Conservation (phyloP, 2,113 vertebrate species). For the Tringa solitaria region DNA sequence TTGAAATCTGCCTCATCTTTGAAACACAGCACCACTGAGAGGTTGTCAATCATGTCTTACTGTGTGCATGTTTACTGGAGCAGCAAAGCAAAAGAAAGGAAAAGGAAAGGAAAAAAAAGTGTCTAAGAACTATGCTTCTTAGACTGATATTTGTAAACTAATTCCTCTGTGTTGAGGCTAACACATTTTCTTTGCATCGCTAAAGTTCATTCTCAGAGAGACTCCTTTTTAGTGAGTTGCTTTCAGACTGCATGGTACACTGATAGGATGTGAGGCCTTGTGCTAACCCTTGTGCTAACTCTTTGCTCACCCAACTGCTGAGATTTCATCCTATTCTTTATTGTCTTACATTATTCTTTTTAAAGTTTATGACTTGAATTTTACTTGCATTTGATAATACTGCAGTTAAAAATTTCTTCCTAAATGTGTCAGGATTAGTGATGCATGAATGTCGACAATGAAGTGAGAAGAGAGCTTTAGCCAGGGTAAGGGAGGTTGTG, state of each 20-base stretch:
- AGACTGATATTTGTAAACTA: not conserved
- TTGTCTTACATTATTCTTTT: not conserved
- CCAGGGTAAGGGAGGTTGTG: not conserved
- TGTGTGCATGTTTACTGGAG: not conserved
- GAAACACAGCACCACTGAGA: not conserved
- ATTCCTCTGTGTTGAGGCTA: not conserved
- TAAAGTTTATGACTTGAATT: not conserved
- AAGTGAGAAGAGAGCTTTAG: not conserved
- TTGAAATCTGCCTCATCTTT: not conserved
- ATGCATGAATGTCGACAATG: accelerated
- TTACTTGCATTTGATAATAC: not conserved
- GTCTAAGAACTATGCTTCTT: not conserved
- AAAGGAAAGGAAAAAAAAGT: not conserved
- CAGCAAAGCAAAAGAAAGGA: not conserved
- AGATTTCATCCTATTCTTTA: not conserved
- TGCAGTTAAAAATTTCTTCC: not conserved
- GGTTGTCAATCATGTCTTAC: not conserved
- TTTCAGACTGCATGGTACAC: not conserved
- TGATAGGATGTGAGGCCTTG: not conserved
- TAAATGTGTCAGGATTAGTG: not conserved
- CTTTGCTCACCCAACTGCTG: not conserved
- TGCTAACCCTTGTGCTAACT: not conserved
- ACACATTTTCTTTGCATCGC: not conserved
- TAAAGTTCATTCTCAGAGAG: not conserved
- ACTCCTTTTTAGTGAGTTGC: not conserved